Percentiles rank a stretch among this genome's conserved stretches.
These are phyloP conservation scores for Piaya cayana DNA, from an alignment of 2,113 vertebrate species.

Conservation along the genomic window DNA sequence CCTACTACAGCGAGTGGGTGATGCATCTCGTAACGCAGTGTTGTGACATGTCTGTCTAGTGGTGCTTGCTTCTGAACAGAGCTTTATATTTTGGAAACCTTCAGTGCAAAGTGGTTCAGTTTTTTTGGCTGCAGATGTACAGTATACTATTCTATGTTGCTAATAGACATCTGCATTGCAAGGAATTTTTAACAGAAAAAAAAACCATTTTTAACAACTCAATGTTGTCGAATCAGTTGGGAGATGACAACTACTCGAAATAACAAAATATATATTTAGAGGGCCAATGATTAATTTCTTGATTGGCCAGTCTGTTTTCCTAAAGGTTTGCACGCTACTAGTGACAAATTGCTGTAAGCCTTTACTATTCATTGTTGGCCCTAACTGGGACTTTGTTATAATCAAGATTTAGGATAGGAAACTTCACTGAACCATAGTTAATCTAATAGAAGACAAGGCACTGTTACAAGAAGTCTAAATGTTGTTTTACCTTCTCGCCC, in stretches of 20 bases:
- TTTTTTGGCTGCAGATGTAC: slow-evolving; percentile 91
- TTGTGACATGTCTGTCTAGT: slow-evolving; percentile 90
- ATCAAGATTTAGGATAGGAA: slow-evolving; percentile 27
- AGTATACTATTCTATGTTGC: slow-evolving; percentile 81
- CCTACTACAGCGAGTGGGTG: slow-evolving; percentile 90
- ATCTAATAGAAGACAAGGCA: slow-evolving; percentile 36
- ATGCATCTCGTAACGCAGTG: slow-evolving; percentile 87
- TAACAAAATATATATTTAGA: slow-evolving; percentile 7
- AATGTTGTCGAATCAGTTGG: slow-evolving; percentile 15
- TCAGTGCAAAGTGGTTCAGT: slow-evolving; percentile 85
- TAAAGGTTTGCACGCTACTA: background rate
- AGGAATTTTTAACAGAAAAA: slow-evolving; percentile 39
- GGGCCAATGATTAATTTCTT: background rate
- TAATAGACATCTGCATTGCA: slow-evolving; percentile 96
- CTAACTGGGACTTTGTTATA: background rate
- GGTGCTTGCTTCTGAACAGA: slow-evolving; percentile 85
- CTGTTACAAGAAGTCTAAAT: slow-evolving; percentile 50
- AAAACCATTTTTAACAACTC: background rate
- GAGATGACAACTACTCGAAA: slow-evolving; percentile 24
- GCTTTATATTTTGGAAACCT: slow-evolving; percentile 81
- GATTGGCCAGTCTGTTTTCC: background rate
- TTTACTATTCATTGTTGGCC: background rate
- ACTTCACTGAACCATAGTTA: slow-evolving; percentile 48
- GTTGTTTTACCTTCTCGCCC: slow-evolving; percentile 11
- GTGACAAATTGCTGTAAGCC: slow-evolving; percentile 3